Evolutionary conservation across 2,113 vertebrate species (phyloP).

Genomic region (Tenebrosternarchus preto): DNA sequence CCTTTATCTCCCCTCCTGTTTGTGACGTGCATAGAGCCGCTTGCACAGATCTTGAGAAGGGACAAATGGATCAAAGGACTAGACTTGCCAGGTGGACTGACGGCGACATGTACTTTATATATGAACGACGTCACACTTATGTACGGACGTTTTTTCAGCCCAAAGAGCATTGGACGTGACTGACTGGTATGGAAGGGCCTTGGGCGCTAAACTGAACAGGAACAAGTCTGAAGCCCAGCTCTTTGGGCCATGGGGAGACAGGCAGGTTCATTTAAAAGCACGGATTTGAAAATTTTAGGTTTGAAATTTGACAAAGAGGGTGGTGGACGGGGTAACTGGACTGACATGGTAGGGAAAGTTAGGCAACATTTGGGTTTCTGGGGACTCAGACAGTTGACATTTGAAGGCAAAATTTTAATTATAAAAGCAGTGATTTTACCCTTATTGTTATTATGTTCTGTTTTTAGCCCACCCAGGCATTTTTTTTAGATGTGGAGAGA

Average conservation of each 20-base stretch:
- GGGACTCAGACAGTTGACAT: not conserved
- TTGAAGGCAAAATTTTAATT: conserved; percentile 41
- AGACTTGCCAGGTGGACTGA: conserved; percentile 1
- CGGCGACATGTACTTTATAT: not conserved
- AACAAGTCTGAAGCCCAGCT: too few relatives aligned
- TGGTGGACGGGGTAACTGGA: not conserved
- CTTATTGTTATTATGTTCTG: conserved; percentile 21
- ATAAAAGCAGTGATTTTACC: conserved; percentile 42
- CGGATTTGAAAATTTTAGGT: not conserved
- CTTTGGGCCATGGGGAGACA: conserved; percentile 6
- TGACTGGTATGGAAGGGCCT: not conserved
- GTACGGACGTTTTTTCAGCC: not conserved
- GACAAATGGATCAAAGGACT: conserved; percentile 36
- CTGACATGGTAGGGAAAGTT: conserved; percentile 28
- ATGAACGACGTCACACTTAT: not conserved
- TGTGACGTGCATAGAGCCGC: not conserved
- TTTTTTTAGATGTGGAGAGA: conserved; percentile 4
- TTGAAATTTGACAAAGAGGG: not conserved
- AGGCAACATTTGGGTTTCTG: too few relatives aligned
- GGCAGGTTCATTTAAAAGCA: not conserved
- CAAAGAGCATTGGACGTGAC: not conserved
- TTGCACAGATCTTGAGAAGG: conserved; percentile 41
- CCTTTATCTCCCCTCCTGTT: not conserved
- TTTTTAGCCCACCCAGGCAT: conserved; percentile 28
- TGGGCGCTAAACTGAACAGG: not conserved